Evolutionary conservation across 2,113 vertebrate species (phyloP).

Genomic region (Vidua macroura): DNA sequence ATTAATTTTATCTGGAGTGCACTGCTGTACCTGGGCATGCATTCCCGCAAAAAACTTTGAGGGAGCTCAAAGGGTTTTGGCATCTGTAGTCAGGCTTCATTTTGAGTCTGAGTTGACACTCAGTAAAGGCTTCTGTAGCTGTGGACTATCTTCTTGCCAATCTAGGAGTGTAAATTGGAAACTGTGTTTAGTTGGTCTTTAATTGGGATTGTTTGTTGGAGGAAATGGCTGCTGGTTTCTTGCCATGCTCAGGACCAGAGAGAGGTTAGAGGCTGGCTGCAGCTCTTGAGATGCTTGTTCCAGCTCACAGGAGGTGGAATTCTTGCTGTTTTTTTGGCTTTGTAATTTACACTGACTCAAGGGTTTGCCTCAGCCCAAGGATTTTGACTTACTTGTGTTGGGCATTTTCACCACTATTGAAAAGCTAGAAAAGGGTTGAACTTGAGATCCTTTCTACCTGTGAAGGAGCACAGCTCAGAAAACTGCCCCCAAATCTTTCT

Average conservation of each 20-base stretch:
- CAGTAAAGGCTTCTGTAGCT: not conserved
- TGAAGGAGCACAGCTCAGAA: not conserved
- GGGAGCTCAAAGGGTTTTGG: not conserved
- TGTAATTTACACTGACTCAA: not conserved
- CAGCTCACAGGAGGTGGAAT: not conserved
- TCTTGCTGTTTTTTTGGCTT: not conserved
- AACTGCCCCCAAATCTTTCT: not conserved
- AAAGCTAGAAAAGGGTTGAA: not conserved
- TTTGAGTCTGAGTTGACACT: not conserved
- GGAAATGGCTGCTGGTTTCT: not conserved
- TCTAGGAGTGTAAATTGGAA: not conserved
- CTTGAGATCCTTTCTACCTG: not conserved
- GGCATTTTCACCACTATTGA: not conserved
- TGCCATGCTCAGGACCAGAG: not conserved
- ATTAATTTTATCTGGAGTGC: not conserved
- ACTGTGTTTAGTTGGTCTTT: not conserved
- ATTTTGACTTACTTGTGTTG: not conserved
- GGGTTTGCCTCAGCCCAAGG: not conserved
- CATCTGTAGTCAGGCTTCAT: not conserved
- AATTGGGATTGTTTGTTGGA: not conserved
- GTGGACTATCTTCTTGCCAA: not conserved
- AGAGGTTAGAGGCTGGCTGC: not conserved
- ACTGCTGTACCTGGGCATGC: too few relatives aligned
- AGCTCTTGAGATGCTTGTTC: not conserved
- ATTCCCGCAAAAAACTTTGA: not conserved